Evolutionary conservation across 2,888 invertebrate genomes (phyloP), one percentile per base, ranked within the genome.

Genomic region (Amiota minor): DNA sequence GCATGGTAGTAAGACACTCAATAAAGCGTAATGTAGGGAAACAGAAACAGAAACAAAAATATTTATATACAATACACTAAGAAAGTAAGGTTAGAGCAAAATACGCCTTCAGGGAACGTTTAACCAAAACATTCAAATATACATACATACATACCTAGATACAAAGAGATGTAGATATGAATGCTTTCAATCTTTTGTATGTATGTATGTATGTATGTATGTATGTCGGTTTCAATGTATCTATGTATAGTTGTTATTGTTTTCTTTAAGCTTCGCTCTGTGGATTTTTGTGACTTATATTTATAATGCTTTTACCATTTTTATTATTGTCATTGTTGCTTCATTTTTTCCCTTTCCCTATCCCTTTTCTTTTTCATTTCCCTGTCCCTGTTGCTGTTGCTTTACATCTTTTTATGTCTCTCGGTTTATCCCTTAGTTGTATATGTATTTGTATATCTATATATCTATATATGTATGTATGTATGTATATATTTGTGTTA

Each of bases 101-200:
- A 53, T 47, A 45, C 56, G 18, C 59, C 74, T 70, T 71, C 16
- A 47, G 76, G 76, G 74, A 76, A 72, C 72, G 69, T 74, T 76
- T 76, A 69, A 46, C 45, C 50, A 3, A 35, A 35, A 61, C 62
- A 53, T 49, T 67, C 35, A 35, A 35, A 35, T 4, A 6, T 35
- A 35, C 23, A 23, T 3, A 3, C 23, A 23, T 49, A 67, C 67
- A 47, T 50, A 18, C 47, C 0, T 35, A 35, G 35, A 35, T 35
- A 35, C 35, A 35, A 35, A 35, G 2, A 35, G 35, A 35, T 35
- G 35, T 35, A 35, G 35, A 35, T 35, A 35, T 2, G 35, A 35
- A 35, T 8, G 35, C 6, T 6, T 35, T 6, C 35, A 35, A 6
- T 35, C 4, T 35, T 35, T 35, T 35, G 35, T 35, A 35, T 35